Evolutionary conservation across 1,140 invertebrate genomes (phyloP), one percentile per base, ranked within the genome.

Genomic region (Pseudomyrmex flavicornis): DNA sequence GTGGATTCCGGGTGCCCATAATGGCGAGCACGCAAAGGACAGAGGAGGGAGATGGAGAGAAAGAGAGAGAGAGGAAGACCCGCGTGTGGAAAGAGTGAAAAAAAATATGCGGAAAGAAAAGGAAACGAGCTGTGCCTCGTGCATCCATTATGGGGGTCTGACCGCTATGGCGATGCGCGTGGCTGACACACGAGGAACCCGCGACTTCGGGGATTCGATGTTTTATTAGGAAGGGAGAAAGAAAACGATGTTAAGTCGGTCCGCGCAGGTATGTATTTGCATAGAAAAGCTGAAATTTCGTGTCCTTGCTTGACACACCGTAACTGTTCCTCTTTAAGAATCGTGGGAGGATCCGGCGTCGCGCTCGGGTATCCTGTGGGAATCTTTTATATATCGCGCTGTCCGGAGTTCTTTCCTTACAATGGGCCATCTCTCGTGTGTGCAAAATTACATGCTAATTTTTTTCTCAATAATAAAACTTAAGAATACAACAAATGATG

Each of bases 101-200:
- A 68, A 68, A 56, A 61, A 73, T 82, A 58, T 83, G 20, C 69
- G 52, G 85, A 88, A 83, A 88, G 83, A 86, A 88, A 89, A 90
- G 88, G 90, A 91, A 92, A 92, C 90, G 89, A 90, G 88, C 85
- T 86, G 75, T 77, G 90, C 89, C 92, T 91, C 91, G 91, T 94
- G 93, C 91, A 92, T 93, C 91, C 89, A 94, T 94, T 93, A 93
- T 91, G 85, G 85, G 87, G 62, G 54, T 87, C 91, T 91, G 92
- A 92, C 91, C 93, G 90, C 90, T 92, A 85, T 73, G 83, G 88
- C 85, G 87, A 89, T 90, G 84, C 93, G 93, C 94, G 94, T 94
- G 94, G 92, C 94, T 87, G 94, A 92, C 94, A 94, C 93, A 94
- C 93, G 93, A 93, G 86, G 86, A 88, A 86, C 90, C 88, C 83